A percentile compares a stretch with the other conserved stretches of the same genome.
Conservation (phyloP, 2,797 vertebrate species). For the Lophius americanus region DNA sequence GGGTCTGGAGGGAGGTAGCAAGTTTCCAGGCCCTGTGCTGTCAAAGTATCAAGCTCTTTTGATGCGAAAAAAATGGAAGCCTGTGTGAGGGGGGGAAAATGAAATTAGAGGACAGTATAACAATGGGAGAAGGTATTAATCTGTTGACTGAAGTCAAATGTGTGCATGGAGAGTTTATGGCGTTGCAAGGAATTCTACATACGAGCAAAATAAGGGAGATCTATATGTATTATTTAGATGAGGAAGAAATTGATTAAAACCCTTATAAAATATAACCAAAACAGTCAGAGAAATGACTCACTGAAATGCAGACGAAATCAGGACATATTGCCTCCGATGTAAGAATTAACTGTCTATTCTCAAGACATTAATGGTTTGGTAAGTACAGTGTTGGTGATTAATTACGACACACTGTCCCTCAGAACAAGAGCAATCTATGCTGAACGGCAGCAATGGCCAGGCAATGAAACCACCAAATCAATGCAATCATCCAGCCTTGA, state of each 20-base stretch:
- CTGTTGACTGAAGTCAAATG: conserved; percentile 53
- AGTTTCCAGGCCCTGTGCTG: conserved; percentile 78
- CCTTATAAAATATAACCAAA: conserved; percentile 53
- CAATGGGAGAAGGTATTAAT: conserved; percentile 43
- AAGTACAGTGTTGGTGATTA: conserved; percentile 61
- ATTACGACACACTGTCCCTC: conserved; percentile 55
- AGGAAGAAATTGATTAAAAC: conserved; percentile 25
- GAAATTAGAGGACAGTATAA: conserved; percentile 21
- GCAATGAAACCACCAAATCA: conserved; percentile 71
- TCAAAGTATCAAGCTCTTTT: conserved; percentile 82
- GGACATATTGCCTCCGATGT: conserved; percentile 50
- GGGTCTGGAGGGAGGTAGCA: conserved; percentile 72
- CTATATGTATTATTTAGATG: conserved; percentile 36
- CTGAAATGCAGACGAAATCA: conserved; percentile 54
- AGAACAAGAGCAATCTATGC: conserved; percentile 51
- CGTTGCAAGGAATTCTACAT: conserved; percentile 27
- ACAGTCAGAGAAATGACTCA: conserved; percentile 62
- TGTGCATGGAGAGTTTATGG: conserved; percentile 28
- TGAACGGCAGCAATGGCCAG: conserved; percentile 58
- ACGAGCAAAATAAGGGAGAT: conserved; percentile 28
- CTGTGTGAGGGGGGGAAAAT: conserved; percentile 33
- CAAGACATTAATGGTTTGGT: conserved; percentile 68
- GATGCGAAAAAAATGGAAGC: conserved; percentile 64
- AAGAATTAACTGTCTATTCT: conserved; percentile 71
- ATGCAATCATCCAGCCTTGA: conserved; percentile 51